Conservation (phyloP, 1,140 invertebrate genomes). For the Listronotus bonariensis region DNA sequence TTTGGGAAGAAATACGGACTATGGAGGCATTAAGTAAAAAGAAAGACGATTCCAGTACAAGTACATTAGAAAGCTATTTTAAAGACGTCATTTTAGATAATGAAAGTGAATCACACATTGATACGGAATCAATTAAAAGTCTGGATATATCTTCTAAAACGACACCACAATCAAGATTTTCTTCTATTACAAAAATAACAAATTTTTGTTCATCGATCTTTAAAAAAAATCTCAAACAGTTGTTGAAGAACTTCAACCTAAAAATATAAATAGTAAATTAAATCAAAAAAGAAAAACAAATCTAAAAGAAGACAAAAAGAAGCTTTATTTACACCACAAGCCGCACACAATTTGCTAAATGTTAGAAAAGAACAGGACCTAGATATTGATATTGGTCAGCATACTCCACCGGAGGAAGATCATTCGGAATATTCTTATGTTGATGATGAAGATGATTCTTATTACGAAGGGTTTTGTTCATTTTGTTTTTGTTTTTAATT, state of each 20-base stretch:
- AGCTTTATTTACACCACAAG: not conserved
- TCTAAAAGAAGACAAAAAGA: slow-evolving; percentile 1
- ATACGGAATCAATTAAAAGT: not conserved
- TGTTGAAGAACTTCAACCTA: not conserved
- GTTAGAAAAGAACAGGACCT: slow-evolving; percentile 7
- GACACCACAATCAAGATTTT: slow-evolving; percentile 4
- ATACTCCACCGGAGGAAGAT: not conserved
- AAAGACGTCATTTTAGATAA: slow-evolving; percentile 1
- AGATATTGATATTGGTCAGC: slow-evolving; percentile 1
- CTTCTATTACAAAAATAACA: slow-evolving; percentile 25
- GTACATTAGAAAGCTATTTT: slow-evolving; percentile 12
- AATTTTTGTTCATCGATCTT: slow-evolving; percentile 14
- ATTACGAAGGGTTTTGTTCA: slow-evolving; percentile 13
- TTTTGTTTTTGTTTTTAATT: slow-evolving; percentile 24
- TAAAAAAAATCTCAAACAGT: slow-evolving; percentile 8
- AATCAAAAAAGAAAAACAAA: not conserved
- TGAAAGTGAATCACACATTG: not conserved
- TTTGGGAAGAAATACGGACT: slow-evolving; percentile 25
- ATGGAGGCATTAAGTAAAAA: slow-evolving; percentile 11
- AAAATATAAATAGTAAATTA: not conserved
- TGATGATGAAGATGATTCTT: not conserved
- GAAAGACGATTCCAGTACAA: not conserved
- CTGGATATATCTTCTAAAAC: slow-evolving; percentile 6
- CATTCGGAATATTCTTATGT: slow-evolving; percentile 1
- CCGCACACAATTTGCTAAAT: not conserved